Conservation (phyloP, 2,888 invertebrate genomes). For the Ochropleura plecta region DNA sequence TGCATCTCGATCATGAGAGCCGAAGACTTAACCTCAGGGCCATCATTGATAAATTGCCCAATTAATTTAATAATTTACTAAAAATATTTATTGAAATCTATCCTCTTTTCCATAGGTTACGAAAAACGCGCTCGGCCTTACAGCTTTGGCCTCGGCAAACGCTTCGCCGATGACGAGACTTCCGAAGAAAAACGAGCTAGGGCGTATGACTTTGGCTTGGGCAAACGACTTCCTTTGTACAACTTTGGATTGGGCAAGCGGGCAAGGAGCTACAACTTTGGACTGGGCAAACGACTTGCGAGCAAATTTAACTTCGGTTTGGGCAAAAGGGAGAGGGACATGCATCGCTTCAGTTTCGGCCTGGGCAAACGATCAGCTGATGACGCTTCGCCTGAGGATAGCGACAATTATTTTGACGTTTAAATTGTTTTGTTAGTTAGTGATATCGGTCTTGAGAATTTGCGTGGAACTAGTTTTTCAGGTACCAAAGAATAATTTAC, state of each 20-base stretch:
- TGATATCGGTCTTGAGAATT: slow-evolving; percentile 65
- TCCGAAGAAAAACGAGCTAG: slow-evolving; percentile 83
- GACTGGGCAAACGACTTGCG: slow-evolving; percentile 89
- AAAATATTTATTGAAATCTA: not conserved
- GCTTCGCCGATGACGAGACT: slow-evolving; percentile 83
- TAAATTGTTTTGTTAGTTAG: slow-evolving; percentile 72
- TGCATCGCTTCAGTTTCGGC: slow-evolving; percentile 90
- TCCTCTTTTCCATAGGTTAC: slow-evolving; percentile 73
- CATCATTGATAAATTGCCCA: not conserved
- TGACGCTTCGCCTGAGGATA: slow-evolving; percentile 74
- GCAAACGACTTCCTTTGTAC: slow-evolving; percentile 86
- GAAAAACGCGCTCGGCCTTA: slow-evolving; percentile 92
- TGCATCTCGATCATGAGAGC: no score
- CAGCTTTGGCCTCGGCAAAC: slow-evolving; percentile 93
- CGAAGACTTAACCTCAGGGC: no score
- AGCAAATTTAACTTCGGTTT: slow-evolving; percentile 90
- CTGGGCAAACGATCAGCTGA: slow-evolving; percentile 89
- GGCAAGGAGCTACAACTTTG: slow-evolving; percentile 88
- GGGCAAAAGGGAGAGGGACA: slow-evolving; percentile 89
- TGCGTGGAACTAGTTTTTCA: slow-evolving; percentile 66
- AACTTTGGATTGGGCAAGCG: slow-evolving; percentile 89
- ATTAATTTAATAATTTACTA: not conserved
- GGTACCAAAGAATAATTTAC: slow-evolving; percentile 62
- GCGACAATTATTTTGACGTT: slow-evolving; percentile 79
- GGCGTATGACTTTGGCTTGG: slow-evolving; percentile 86